Percentiles rank a stretch among this genome's conserved stretches.
Evolutionary conservation across 1,140 invertebrate genomes (phyloP).

Genomic region (honey bee (Apis mellifera)): DNA sequence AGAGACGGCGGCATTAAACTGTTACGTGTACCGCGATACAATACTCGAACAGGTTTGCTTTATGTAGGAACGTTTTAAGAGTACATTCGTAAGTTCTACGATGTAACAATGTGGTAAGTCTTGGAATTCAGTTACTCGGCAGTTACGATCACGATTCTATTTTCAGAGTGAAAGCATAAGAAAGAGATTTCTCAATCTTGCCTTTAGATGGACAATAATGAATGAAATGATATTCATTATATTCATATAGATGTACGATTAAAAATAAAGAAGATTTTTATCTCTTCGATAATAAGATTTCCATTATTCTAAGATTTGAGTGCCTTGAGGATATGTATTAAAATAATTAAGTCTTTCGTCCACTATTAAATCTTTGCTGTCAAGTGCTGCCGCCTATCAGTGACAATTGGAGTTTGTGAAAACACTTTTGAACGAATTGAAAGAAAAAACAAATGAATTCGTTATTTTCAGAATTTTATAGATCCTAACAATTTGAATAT

Average conservation of each 20-base stretch:
- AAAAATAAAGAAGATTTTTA: conserved; percentile 63
- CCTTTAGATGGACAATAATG: conserved; percentile 1
- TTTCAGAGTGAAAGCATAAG: conserved; percentile 21
- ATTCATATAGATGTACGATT: conserved; percentile 51
- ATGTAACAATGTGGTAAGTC: background rate
- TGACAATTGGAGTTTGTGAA: too few relatives aligned
- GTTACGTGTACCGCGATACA: background rate
- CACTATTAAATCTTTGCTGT: too few relatives aligned
- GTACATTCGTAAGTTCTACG: background rate
- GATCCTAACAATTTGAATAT: too few relatives aligned
- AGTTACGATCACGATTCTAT: background rate
- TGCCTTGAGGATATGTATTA: too few relatives aligned
- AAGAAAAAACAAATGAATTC: too few relatives aligned
- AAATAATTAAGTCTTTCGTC: too few relatives aligned
- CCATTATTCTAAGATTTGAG: background rate
- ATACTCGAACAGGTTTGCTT: conserved; percentile 4
- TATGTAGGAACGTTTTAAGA: background rate
- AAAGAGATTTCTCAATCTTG: background rate
- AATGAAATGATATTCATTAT: conserved; percentile 27
- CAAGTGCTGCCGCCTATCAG: too few relatives aligned
- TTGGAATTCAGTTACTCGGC: conserved; percentile 22
- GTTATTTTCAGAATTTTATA: too few relatives aligned
- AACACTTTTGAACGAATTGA: too few relatives aligned
- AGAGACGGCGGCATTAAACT: background rate
- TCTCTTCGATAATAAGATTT: too few relatives aligned